These are phyloP conservation scores for Numenius phaeopus DNA, from an alignment of 2,797 vertebrate genomes.

Conservation along the genomic window DNA sequence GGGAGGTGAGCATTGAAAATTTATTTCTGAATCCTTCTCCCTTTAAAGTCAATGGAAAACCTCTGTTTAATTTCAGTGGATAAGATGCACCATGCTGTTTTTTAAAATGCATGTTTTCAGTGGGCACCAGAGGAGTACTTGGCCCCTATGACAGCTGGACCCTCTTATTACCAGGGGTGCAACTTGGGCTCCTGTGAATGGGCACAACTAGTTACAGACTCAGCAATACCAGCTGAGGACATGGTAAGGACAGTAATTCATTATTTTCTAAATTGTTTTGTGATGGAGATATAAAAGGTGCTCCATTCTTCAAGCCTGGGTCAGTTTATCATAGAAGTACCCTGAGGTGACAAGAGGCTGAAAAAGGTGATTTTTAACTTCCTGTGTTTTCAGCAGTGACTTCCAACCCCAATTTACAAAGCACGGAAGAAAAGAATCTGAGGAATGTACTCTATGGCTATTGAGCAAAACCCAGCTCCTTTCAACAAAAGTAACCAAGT, in stretches of 20 bases:
- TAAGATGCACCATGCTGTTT: not conserved
- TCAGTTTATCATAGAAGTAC: not conserved
- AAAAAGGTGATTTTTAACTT: conserved; percentile 46
- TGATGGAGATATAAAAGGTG: not conserved
- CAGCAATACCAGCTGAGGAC: not conserved
- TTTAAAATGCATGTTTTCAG: not conserved
- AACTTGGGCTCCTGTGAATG: not conserved
- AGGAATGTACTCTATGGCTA: not conserved
- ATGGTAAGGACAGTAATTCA: not conserved
- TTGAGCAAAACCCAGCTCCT: not conserved
- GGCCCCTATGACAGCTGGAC: not conserved
- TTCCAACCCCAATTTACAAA: not conserved
- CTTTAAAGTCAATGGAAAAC: not conserved
- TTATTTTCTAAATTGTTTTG: not conserved
- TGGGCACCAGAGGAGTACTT: not conserved
- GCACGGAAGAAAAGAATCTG: conserved; percentile 14
- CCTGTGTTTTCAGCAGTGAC: conserved; percentile 7
- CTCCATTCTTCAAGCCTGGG: not conserved
- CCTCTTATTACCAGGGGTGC: not conserved
- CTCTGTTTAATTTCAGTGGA: not conserved
- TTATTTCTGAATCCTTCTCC: not conserved
- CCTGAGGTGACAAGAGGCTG: conserved; percentile 25
- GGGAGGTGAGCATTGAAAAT: not conserved
- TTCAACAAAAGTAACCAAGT: not conserved
- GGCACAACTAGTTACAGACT: not conserved